Conservation (phyloP, 2,113 vertebrate genomes). For the Chionis minor region DNA sequence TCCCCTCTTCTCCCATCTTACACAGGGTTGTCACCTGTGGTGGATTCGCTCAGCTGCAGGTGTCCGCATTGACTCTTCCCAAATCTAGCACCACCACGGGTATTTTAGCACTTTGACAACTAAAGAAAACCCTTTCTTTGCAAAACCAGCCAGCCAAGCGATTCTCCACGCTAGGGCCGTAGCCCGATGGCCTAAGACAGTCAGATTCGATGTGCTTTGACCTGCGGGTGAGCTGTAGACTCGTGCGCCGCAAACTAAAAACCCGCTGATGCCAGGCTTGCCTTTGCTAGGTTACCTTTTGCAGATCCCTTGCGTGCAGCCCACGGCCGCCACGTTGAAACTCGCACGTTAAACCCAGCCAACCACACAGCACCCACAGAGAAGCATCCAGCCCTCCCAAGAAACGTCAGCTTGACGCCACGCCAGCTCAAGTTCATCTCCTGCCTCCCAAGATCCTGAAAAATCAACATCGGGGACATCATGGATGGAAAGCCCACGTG, state of each 20-base stretch:
- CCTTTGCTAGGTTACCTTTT: neutral
- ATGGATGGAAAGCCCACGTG: fast-evolving
- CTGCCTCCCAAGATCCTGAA: neutral
- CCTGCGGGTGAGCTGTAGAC: neutral
- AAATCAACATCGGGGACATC: fast-evolving
- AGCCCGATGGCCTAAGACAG: neutral
- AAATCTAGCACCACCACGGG: neutral
- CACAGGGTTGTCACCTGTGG: neutral
- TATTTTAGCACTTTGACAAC: neutral
- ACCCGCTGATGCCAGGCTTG: neutral
- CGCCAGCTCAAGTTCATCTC: fast-evolving
- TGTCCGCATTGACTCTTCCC: neutral
- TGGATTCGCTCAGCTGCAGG: neutral
- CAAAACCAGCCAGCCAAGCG: neutral
- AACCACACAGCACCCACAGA: neutral
- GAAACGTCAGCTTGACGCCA: neutral
- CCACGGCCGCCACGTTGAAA: fast-evolving
- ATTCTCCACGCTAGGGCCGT: neutral
- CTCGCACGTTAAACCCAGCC: neutral
- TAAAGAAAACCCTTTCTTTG: neutral
- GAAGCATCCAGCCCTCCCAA: neutral
- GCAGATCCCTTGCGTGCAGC: neutral
- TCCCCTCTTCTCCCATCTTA: neutral
- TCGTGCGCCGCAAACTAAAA: neutral
- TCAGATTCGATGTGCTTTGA: neutral